Evolutionary conservation across 35 echinoderm and acorn worm species (phyloP).

Genomic region (Amphiura filiformis): DNA sequence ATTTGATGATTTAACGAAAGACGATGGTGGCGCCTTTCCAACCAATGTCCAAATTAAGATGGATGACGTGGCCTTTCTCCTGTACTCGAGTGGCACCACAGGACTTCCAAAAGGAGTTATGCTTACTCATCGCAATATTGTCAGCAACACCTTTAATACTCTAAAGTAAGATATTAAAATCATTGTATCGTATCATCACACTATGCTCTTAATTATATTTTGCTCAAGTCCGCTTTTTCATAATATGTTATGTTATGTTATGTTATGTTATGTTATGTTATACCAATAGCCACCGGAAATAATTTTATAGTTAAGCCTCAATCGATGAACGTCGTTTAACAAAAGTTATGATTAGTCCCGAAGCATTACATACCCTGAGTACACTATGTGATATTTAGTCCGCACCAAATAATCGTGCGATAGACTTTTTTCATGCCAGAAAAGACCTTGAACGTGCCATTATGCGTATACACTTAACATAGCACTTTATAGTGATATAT

Average conservation of each 20-base stretch:
- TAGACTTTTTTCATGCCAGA: background rate
- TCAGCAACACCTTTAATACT: constrained; percentile 17
- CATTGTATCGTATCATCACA: background rate
- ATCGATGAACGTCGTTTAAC: too few species aligned
- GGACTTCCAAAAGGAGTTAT: constrained; percentile 49
- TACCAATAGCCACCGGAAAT: too few species aligned
- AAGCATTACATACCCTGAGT: too few species aligned
- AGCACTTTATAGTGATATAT: background rate
- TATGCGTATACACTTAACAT: background rate
- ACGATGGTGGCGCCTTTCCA: constrained; percentile 41
- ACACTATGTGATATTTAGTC: too few species aligned
- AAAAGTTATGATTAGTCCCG: too few species aligned
- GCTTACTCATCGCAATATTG: constrained; percentile 24
- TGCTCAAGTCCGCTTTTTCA: background rate
- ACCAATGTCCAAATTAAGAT: background rate
- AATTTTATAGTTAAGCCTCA: background rate
- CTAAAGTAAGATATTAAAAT: background rate
- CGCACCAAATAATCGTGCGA: too few species aligned
- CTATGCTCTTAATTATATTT: background rate
- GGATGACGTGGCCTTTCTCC: constrained; percentile 18
- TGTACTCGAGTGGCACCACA: constrained; percentile 60
- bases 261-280: background rate
- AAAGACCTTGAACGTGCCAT: background rate
- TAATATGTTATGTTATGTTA: background rate
- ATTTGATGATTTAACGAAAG: constrained; percentile 17